Conservation (phyloP, 2,888 invertebrate species). For the Dolomedes plantarius region DNA sequence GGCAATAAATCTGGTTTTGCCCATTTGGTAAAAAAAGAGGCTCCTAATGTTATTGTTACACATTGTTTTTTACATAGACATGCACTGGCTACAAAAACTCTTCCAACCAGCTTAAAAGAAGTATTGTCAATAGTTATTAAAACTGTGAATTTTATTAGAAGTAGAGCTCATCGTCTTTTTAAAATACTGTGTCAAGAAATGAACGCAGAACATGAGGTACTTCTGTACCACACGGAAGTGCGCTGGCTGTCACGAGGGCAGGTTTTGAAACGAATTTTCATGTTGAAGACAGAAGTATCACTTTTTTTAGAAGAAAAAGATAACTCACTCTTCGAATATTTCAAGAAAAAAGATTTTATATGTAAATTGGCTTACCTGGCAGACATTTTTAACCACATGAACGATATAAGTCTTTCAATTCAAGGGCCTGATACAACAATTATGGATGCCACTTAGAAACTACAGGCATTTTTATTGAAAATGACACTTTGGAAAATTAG, state of each 20-base stretch:
- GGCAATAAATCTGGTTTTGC: conserved; percentile 33
- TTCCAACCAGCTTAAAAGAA: conserved; percentile 56
- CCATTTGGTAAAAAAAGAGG: conserved; percentile 21
- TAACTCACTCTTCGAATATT: conserved; percentile 35
- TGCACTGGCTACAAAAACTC: conserved; percentile 40
- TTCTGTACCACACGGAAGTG: conserved; percentile 48
- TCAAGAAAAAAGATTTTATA: conserved; percentile 34
- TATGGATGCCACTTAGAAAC: conserved; percentile 15
- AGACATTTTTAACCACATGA: conserved; percentile 25
- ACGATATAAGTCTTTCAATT: conserved; percentile 10
- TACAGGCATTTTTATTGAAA: conserved; percentile 22
- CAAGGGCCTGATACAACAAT: conserved; percentile 10
- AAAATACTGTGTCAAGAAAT: conserved; percentile 46
- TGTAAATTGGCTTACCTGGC: conserved; percentile 27
- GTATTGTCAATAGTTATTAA: conserved; percentile 56
- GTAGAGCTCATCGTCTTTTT: conserved; percentile 53
- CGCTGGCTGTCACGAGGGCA: conserved; percentile 47
- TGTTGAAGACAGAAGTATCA: conserved; percentile 22
- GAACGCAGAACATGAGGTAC: conserved; percentile 43
- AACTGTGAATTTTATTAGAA: conserved; percentile 59
- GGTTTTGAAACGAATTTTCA: conserved; percentile 45
- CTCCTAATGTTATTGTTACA: too few species aligned
- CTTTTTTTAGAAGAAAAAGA: conserved; percentile 18
- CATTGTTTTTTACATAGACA: conserved; percentile 32
- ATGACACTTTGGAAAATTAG: conserved; percentile 18